These are phyloP conservation scores for Pseudococcus longispinus DNA, from an alignment of 2,888 invertebrate species.

Conservation along the genomic window DNA sequence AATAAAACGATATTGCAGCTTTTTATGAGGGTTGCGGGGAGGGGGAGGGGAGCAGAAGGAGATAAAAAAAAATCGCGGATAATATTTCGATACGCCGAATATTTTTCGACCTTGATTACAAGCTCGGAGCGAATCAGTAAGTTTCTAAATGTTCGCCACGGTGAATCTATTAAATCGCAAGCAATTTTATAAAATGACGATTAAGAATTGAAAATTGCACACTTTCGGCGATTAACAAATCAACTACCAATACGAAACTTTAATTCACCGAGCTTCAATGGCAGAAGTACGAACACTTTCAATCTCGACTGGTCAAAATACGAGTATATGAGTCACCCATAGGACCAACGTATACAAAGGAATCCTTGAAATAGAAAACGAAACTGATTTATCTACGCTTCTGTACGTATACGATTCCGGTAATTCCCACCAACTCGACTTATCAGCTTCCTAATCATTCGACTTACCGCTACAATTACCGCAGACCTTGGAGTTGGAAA, in stretches of 20 bases:
- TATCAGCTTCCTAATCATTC: background rate
- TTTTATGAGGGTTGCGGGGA: no score
- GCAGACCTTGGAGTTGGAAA: background rate
- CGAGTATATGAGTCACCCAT: background rate
- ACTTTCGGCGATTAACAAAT: background rate
- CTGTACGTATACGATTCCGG: no score
- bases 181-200: background rate
- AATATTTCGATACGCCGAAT: background rate
- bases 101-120: background rate
- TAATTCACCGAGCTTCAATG: background rate
- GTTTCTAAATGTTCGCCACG: background rate
- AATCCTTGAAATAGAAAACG: background rate
- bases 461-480: conserved; percentile 21
- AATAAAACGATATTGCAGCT: no score
- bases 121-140: background rate
- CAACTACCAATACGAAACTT: background rate
- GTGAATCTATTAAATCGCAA: background rate
- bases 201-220: background rate
- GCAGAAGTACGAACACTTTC: background rate
- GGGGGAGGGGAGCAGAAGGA: background rate
- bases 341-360: background rate
- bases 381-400: background rate
- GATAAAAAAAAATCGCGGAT: background rate
- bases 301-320: background rate
- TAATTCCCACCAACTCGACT: background rate